Evolutionary conservation across 92 coral and sea anemone species (phyloP), one percentile per base, ranked within the genome.

Genomic region (Parazoanthus atlanticus): DNA sequence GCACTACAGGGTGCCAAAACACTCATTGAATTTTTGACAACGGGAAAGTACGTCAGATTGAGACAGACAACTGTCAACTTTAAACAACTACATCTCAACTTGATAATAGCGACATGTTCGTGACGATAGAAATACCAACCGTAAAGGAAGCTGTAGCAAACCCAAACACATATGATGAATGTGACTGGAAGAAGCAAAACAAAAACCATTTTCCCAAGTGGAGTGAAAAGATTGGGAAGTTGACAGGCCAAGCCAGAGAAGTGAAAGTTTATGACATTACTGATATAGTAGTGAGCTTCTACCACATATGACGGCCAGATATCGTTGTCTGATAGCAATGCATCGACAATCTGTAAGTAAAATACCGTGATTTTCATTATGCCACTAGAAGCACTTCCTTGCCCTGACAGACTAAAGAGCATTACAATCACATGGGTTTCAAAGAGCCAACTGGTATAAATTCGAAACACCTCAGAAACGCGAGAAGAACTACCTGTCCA

Each of bases 301-400:
- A 88, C 80, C 41, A 95, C 81, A 23, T 72, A 30, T 11, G 52
- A 23, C 25, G 98, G 98, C 96, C 98, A 95, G 74, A 90, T 67
- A 34, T 89, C 89, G 5, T 72, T 88, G 75, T 90, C 91, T 47
- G 98, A 91, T 29, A 95, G 58, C 89, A 95, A 73, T 32, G 95
- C 96, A 80, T 95, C 96, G 17, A 93, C 89, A 25, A 91, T 90
- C 67, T 95, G 98, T 30, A 95, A 88, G 86, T 91, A 93, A 81
- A 95, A 95, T 16, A 95, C 86, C 41, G 93, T 81, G 61, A 93
- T 95, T 85, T 91, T 93, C 31, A 66, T 79, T n/a, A 90, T 82
- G 23, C 93, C 89, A 12, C 73, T 65, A 8, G 90, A 81, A 31
- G 41, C 54, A 26, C 84, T 88, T 17, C 93, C 93, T 80, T 86